phyloP scores from a whole-genome alignment of 2,888 invertebrate genomes.

The Drosophila aldrichi region DNA sequence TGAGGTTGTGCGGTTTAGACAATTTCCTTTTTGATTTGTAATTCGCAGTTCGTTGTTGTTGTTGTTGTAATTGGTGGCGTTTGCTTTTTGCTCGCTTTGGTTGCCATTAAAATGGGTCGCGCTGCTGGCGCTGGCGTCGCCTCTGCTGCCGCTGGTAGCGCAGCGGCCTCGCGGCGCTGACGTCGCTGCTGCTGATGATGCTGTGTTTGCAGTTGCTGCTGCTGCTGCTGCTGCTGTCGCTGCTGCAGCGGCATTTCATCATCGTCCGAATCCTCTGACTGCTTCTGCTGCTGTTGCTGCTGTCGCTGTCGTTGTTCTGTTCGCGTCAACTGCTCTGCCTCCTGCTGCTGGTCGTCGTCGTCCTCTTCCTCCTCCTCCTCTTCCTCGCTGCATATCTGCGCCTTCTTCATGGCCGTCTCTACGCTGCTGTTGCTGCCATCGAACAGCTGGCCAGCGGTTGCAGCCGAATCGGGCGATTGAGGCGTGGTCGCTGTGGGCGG shows the following conservation, averaged over 20 bases:
- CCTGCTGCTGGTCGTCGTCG: background rate
- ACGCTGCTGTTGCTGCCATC: constrained; percentile 84
- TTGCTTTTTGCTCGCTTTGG: constrained; percentile 82
- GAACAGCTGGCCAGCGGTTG: constrained; percentile 82
- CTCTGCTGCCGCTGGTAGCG: constrained; percentile 9
- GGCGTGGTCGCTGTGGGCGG: constrained; percentile 81
- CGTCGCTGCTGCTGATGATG: constrained; percentile 26
- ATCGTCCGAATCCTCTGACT: constrained; percentile 40
- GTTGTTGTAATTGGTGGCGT: constrained; percentile 64
- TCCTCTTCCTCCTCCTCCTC: constrained; percentile 19
- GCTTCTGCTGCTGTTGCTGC: background rate
- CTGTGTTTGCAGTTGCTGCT: constrained; percentile 28
- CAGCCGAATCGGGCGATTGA: constrained; percentile 82
- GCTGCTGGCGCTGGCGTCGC: constrained; percentile 19
- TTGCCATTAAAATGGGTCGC: constrained; percentile 67
- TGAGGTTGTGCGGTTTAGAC: constrained; percentile 53
- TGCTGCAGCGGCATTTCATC: constrained; percentile 62
- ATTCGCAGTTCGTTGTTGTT: constrained; percentile 79
- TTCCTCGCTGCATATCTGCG: constrained; percentile 69
- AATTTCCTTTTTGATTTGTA: constrained; percentile 83
- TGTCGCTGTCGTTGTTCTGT: background rate
- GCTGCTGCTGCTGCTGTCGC: constrained; percentile 40
- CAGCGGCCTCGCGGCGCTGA: constrained; percentile 20
- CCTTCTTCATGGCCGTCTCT: constrained; percentile 73
- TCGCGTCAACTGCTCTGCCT: background rate